phyloP scores from a whole-genome alignment of 1,140 invertebrate genomes.

The Drosophila teissieri region DNA sequence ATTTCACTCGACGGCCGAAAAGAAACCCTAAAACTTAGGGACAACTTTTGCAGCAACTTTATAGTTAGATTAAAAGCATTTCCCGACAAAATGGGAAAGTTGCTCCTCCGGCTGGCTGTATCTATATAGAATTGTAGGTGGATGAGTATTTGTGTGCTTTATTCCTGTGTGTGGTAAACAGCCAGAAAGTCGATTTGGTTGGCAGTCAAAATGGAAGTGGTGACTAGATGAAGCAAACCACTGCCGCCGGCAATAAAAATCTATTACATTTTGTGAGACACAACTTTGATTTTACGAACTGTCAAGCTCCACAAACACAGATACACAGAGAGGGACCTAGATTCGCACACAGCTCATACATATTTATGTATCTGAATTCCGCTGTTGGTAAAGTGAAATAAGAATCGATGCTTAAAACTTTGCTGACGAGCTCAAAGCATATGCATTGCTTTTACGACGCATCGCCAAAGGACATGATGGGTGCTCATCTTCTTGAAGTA shows the following conservation, averaged over 20 bases:
- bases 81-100: slow-evolving; percentile 56
- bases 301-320: slow-evolving; percentile 56
- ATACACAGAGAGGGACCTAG: slow-evolving; percentile 34
- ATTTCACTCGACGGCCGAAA: slow-evolving; percentile 16
- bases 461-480: slow-evolving; percentile 34
- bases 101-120: slow-evolving; percentile 12
- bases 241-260: slow-evolving; percentile 66
- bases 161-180: slow-evolving; percentile 27
- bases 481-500: slow-evolving; percentile 33
- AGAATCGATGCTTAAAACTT: slow-evolving; percentile 48
- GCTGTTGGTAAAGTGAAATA: slow-evolving; percentile 39
- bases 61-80: slow-evolving; percentile 77
- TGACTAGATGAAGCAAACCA: slow-evolving; percentile 55
- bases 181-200: slow-evolving; percentile 57
- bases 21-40: slow-evolving; percentile 41
- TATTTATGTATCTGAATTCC: slow-evolving; percentile 20
- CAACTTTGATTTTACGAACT: slow-evolving; percentile 78
- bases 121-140: slow-evolving; percentile 6
- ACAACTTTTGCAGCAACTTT: slow-evolving; percentile 62
- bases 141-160: slow-evolving; percentile 8
- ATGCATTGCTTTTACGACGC: slow-evolving; percentile 53
- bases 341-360: slow-evolving; percentile 28
- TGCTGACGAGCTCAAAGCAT: slow-evolving; percentile 49
- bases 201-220: slow-evolving; percentile 52
- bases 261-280: slow-evolving; percentile 67